Evolutionary conservation across 2,797 vertebrate genomes (phyloP).

Genomic region (Hydrolagus colliei): DNA sequence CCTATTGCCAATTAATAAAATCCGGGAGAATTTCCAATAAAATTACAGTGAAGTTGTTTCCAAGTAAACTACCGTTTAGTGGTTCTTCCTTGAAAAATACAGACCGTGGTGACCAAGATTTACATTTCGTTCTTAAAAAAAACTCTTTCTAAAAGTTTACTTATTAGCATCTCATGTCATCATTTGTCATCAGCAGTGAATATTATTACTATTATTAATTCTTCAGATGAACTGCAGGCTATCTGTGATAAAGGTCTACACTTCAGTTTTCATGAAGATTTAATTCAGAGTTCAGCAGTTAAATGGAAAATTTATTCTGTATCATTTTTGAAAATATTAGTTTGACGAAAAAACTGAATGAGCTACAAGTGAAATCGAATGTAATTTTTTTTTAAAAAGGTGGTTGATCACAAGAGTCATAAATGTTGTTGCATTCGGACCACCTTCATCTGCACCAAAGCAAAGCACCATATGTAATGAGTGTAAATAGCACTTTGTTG

Average conservation of each 20-base stretch:
- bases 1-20: not conserved
- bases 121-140: not conserved
- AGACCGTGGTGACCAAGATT: not conserved
- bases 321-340: not conserved
- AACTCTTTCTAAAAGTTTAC: not conserved
- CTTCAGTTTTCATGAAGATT: not conserved
- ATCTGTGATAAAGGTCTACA: not conserved
- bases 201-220: no score
- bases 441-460: not conserved
- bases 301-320: not conserved
- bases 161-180: no score
- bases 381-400: not conserved
- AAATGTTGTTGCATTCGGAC: not conserved
- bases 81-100: not conserved
- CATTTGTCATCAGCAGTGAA: not conserved
- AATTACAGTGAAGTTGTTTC: not conserved
- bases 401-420: not conserved
- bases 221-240: constrained; percentile 1
- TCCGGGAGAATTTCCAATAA: not conserved
- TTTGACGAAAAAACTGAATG: not conserved
- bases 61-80: not conserved
- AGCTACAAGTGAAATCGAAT: constrained; percentile 4
- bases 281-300: not conserved
- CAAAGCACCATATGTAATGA: not conserved
- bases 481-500: not conserved